phyloP scores from a whole-genome alignment of 1,140 invertebrate species.

The Brachionus sp. region DNA sequence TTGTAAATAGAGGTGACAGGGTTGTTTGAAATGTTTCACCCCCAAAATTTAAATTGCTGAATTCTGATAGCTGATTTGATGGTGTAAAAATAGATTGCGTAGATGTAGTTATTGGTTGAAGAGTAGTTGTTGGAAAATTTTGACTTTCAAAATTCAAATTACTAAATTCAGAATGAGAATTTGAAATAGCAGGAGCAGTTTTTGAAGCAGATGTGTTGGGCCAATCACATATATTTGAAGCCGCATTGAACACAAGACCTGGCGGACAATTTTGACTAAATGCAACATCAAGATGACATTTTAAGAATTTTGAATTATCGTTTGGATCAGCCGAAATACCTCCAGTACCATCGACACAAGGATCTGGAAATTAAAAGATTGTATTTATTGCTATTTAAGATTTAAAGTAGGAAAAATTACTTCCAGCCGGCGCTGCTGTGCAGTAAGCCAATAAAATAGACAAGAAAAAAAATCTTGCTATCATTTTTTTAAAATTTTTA shows the following conservation, averaged over 20 bases:
- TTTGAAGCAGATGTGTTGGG: not conserved
- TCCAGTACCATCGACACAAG: not conserved
- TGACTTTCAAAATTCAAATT: not conserved
- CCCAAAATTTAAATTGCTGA: conserved; percentile 5
- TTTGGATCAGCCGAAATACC: not conserved
- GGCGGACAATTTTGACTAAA: not conserved
- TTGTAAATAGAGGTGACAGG: not conserved
- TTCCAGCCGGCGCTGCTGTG: not conserved
- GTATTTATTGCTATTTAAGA: not conserved
- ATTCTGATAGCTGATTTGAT: not conserved
- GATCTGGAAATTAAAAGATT: not conserved
- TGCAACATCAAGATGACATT: conserved; percentile 1
- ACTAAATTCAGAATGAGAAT: not conserved
- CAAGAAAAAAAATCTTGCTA: not conserved
- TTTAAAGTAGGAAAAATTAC: not conserved
- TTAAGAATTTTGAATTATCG: conserved; percentile 7
- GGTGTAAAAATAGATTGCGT: not conserved
- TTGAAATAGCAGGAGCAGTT: not conserved
- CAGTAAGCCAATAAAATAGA: conserved; percentile 18
- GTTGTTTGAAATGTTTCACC: not conserved
- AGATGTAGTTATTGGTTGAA: not conserved
- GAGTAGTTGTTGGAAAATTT: not conserved
- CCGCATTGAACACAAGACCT: not conserved
- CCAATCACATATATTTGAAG: conserved; percentile 20
- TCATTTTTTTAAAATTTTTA: not conserved